Base-by-base conservation (phyloP, 2,797 vertebrate species). In the Myoxocephalus aenaeus region DNA sequence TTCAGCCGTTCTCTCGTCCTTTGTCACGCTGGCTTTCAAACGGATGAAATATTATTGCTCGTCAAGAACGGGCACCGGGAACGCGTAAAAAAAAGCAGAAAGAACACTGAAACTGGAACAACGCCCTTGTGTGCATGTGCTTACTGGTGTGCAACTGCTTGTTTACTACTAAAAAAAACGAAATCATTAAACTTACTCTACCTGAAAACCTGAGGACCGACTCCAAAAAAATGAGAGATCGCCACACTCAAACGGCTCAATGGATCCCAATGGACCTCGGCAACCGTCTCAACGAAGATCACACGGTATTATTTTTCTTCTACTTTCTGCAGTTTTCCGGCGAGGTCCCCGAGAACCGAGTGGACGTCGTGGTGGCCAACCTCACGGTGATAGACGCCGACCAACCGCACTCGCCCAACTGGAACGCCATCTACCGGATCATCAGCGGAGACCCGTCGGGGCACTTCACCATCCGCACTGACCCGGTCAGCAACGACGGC, bases 381-480 rank as follows among this genome's bases (percentile, higher is more conserved):
- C 94, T 99, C 87, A 98, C 97, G 0, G 97, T 98, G 83, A 92
- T 96, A 81, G 97, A 99, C 77, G 94, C 96, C 8, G 97, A 99
- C 88, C 97, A 98, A 80, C 97, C 97, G 0, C 96, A 97, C 86
- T 97, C 97, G 0, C 95, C 97, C 0, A 98, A 98, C 94, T 99
- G 97, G 97, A 98, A 98, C 0, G 97, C 97, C 2, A 77, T 97
- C 69, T 99, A 99, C 93, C 94, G 96, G 85, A 97, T 98, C 85
- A 96, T 98, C 94, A 97, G 96, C 0, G 97, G 97, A 12, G 97
- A 99, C 90, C 96, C 97, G 14, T 90, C 94, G 0, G 96, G 96
- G 0, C 97, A 98, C 87, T 99, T 99, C 94, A 96, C 92, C 73
- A 89, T 99, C 82, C 96, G 96, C 64, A 98, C 97, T 0, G 97